These are phyloP conservation scores for Colletes collaris DNA, from an alignment of 2,888 invertebrate genomes.

Conservation along the genomic window DNA sequence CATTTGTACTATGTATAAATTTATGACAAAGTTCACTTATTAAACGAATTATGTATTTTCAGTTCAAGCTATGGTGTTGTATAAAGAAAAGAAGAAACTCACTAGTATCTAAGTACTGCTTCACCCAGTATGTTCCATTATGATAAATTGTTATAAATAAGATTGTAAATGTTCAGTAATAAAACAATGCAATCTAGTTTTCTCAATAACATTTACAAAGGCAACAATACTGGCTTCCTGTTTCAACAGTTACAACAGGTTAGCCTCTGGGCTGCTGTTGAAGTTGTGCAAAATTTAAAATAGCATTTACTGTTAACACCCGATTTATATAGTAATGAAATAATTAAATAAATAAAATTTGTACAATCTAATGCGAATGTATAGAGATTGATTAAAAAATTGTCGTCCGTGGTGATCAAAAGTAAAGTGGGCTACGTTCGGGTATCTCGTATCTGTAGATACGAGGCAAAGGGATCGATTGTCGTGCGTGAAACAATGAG, in stretches of 20 bases:
- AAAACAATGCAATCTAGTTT: background rate
- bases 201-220: background rate
- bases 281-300: no score
- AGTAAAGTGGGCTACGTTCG: no score
- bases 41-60: constrained; percentile 80
- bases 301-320: no score
- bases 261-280: no score
- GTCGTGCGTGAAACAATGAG: constrained; percentile 27
- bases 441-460: background rate
- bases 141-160: background rate
- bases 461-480: background rate
- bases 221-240: background rate
- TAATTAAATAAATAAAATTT: no score
- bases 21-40: background rate
- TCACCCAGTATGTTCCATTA: background rate
- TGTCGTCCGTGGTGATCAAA: background rate
- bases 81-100: constrained; percentile 90
- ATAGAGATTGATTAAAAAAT: no score
- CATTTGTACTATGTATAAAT: background rate
- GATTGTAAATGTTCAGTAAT: background rate
- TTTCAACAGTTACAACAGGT: no score
- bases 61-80: constrained; percentile 88
- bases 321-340: no score
- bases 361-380: no score
- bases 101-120: constrained; percentile 22